Conservation (phyloP, 1,140 invertebrate genomes). For the Cotesia typhae region DNA sequence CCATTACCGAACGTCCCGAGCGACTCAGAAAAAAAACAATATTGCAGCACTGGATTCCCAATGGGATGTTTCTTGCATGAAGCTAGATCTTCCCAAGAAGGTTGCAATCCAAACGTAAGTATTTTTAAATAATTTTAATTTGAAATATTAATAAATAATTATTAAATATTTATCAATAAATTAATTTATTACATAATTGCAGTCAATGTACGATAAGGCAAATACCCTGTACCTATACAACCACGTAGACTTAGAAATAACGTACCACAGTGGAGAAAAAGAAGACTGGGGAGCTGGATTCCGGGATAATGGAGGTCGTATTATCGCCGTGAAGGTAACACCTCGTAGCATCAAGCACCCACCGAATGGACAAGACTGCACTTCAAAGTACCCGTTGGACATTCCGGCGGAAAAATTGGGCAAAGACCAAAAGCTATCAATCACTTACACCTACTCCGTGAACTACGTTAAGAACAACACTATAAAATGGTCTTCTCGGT, state of each 20-base stretch:
- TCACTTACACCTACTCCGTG: constrained; percentile 90
- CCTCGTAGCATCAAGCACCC: constrained; percentile 82
- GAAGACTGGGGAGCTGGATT: constrained; percentile 87
- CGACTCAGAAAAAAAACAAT: constrained; percentile 68
- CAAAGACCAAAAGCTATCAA: constrained; percentile 69
- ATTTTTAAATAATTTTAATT: background rate
- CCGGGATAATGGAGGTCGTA: constrained; percentile 84
- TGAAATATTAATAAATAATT: background rate
- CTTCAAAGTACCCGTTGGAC: constrained; percentile 70
- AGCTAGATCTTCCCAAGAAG: constrained; percentile 68
- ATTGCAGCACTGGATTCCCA: constrained; percentile 95
- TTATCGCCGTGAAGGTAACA: constrained; percentile 83
- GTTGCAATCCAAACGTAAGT: constrained; percentile 70
- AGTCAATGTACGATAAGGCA: constrained; percentile 65
- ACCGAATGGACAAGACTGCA: constrained; percentile 66
- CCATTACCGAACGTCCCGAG: constrained; percentile 79
- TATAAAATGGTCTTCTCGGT: constrained; percentile 97
- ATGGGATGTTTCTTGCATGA: constrained; percentile 92
- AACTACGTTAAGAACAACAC: constrained; percentile 82
- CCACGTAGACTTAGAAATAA: constrained; percentile 93
- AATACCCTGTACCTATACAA: constrained; percentile 94
- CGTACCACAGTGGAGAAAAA: constrained; percentile 86
- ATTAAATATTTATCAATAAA: background rate
- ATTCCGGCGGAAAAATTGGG: constrained; percentile 70
- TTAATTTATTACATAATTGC: constrained; percentile 26